Conservation (phyloP, 2,113 vertebrate genomes). For the Psittacara wagleri region DNA sequence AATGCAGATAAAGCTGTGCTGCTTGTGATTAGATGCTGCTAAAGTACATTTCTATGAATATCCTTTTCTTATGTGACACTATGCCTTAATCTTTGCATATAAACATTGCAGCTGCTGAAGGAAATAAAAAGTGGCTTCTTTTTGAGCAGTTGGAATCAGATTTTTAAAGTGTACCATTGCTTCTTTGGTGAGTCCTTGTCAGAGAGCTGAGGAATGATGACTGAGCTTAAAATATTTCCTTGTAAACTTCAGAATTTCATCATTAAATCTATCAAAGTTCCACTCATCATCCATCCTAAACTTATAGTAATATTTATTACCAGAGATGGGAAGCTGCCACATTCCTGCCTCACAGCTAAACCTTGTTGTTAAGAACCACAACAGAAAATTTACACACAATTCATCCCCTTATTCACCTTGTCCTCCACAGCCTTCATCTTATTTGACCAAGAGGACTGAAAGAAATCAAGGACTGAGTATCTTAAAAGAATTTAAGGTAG, state of each 20-base stretch:
- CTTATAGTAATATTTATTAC: not conserved
- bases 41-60: not conserved
- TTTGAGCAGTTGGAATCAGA: not conserved
- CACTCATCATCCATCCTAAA: not conserved
- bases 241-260: constrained; percentile 10
- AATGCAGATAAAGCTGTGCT: not conserved
- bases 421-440: not conserved
- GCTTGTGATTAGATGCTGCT: constrained; percentile 8
- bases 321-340: not conserved
- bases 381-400: not conserved
- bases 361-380: not conserved
- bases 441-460: not conserved
- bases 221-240: constrained; percentile 21
- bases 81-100: constrained; percentile 3
- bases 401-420: not conserved
- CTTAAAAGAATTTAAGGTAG: not conserved
- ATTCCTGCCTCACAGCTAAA: not conserved
- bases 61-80: not conserved
- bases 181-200: not conserved
- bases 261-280: constrained; percentile 28
- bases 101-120: constrained; percentile 26
- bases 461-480: not conserved
- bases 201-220: constrained; percentile 5
- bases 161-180: not conserved
- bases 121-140: not conserved